Base-by-base conservation (phyloP, 1,140 invertebrate genomes). In the Goniozus legneri region DNA sequence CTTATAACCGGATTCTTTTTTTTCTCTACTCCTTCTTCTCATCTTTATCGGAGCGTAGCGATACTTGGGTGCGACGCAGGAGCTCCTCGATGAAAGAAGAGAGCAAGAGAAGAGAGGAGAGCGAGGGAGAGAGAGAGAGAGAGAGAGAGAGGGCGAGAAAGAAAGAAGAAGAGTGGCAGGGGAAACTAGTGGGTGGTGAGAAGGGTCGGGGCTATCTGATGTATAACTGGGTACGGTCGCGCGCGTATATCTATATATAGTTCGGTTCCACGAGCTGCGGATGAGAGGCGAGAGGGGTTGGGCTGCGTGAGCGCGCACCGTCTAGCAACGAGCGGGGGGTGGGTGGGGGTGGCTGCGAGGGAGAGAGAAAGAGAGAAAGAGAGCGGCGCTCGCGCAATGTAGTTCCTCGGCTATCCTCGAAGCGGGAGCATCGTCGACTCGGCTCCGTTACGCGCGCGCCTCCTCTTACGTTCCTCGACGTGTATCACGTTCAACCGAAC, bases 361-460 rank as follows among this genome's bases (percentile, higher is more conserved):
- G 65, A 47, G 54, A 61, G 44, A 44, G n/a, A n/a, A n/a, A n/a
- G n/a, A n/a, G n/a, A n/a, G n/a, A n/a, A n/a, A 50, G 41, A 27
- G 39, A 56, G 52, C 52, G 60, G 60, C 66, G 67, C 69, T 69
- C 64, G 67, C 69, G 67, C 69, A 71, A 69, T 69, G 61, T 67
- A 71, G 69, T 71, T 54, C 60, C 61, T 64, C 58, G 59, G 58
- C 58, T 63, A 62, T 65, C 65, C 58, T 67, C 58, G 64, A 69
- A 54, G 65, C 65, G 59, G 62, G 62, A 65, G 64, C 56, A 67
- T 62, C 64, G 39, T 47, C 58, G 50, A 62, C 64, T 65, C 57
- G 63, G 64, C 64, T 56, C 41, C 53, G 54, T 55, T 52, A 52
- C 50, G 56, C 50, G 49, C 50, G 51, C 52, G 47, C 50, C 37